These are phyloP conservation scores for Bergia sp. DNA, from an alignment of 92 coral and sea anemone genomes.

Conservation along the genomic window DNA sequence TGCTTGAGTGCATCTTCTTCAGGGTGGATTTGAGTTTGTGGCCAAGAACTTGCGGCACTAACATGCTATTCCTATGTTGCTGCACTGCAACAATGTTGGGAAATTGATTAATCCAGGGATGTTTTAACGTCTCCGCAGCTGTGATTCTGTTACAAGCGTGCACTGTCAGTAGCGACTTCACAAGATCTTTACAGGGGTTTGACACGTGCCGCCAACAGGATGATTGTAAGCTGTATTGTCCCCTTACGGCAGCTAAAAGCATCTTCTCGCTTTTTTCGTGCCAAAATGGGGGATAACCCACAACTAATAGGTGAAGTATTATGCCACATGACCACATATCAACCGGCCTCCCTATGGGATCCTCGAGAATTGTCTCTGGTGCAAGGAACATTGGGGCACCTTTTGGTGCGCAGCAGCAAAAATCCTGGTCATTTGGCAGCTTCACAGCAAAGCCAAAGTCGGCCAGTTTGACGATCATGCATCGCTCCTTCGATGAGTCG, in stretches of 20 bases:
- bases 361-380: constrained; percentile 93
- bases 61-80: constrained; percentile 14
- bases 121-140: constrained; percentile 75
- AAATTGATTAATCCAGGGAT: constrained; percentile 78
- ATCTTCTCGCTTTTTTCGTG: constrained; percentile 75
- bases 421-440: constrained; percentile 70
- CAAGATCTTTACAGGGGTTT: constrained; percentile 74
- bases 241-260: constrained; percentile 82
- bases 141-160: constrained; percentile 71
- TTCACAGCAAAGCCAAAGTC: constrained; percentile 89
- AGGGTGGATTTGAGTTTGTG: constrained; percentile 74
- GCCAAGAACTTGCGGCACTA: constrained; percentile 22
- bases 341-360: constrained; percentile 85
- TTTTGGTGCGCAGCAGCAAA: constrained; percentile 68
- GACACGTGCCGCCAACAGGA: constrained; percentile 75
- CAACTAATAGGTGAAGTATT: constrained; percentile 74
- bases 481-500: constrained; percentile 44
- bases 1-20: constrained; percentile 75
- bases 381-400: constrained; percentile 98
- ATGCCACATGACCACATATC: constrained; percentile 98
- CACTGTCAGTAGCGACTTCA: constrained; percentile 69
- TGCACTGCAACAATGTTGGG: background rate
- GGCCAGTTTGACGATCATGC: constrained; percentile 76
- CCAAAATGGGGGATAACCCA: constrained; percentile 98
- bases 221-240: constrained; percentile 70